Conservation (phyloP, 2,888 invertebrate genomes). For the Caenorhabditis uteleia region DNA sequence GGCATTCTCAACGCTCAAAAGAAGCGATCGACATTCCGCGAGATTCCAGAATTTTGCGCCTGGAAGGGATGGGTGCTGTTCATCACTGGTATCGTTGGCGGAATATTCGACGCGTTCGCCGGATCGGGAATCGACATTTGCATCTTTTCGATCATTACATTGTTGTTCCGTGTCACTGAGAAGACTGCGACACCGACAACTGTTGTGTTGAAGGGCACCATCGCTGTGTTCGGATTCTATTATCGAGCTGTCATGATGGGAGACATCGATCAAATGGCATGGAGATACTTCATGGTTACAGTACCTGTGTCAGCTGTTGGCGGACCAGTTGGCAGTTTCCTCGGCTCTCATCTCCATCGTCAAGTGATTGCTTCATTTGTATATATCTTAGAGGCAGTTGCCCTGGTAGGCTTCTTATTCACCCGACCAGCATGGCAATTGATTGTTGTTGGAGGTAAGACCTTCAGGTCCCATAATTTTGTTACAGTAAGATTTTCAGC, state of each 20-base stretch:
- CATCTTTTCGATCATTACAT: conserved; percentile 64
- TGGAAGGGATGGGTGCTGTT: conserved; percentile 65
- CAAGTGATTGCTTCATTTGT: conserved; percentile 55
- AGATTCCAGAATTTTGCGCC: conserved; percentile 56
- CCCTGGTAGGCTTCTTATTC: conserved; percentile 55
- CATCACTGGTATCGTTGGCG: conserved; percentile 67
- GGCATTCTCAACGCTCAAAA: conserved; percentile 66
- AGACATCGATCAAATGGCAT: conserved; percentile 56
- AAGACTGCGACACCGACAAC: conserved; percentile 70
- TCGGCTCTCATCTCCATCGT: conserved; percentile 65
- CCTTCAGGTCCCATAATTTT: background rate
- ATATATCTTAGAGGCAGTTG: conserved; percentile 54
- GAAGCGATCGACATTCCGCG: conserved; percentile 57
- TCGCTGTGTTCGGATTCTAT: conserved; percentile 61
- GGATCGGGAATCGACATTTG: conserved; percentile 70
- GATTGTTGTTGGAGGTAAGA: conserved; percentile 39
- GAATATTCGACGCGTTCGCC: conserved; percentile 68
- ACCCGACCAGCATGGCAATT: conserved; percentile 52
- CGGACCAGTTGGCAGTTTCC: conserved; percentile 62
- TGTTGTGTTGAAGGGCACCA: conserved; percentile 68
- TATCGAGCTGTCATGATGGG: conserved; percentile 62
- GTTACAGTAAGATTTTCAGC: conserved; percentile 15
- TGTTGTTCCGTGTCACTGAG: conserved; percentile 63
- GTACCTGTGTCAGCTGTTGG: conserved; percentile 53
- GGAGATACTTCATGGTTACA: conserved; percentile 54